These are phyloP conservation scores for Columbina picui DNA, from an alignment of 2,113 vertebrate genomes.

Conservation along the genomic window DNA sequence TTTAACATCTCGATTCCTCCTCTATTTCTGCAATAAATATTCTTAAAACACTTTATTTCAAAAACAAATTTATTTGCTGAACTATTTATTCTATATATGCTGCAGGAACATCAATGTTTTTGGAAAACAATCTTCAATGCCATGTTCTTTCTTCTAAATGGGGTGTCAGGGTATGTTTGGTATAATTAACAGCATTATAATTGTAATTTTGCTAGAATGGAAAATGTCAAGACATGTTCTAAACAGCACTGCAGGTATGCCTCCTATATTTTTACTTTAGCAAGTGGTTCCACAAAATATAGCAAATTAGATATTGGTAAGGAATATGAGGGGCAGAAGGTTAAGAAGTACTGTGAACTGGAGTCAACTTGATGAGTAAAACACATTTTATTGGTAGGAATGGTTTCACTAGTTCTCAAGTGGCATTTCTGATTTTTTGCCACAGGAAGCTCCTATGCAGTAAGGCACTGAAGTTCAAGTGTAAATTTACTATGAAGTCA, in stretches of 20 bases:
- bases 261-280: neutral
- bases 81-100: neutral
- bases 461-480: neutral
- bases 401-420: neutral
- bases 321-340: neutral
- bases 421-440: neutral
- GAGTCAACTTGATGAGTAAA: neutral
- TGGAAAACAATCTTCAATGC: neutral
- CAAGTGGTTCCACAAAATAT: neutral
- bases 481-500: neutral
- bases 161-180: neutral
- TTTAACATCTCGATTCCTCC: neutral
- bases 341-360: neutral
- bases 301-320: neutral
- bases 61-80: slow-evolving; percentile 10
- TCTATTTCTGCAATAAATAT: neutral
- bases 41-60: slow-evolving; percentile 38
- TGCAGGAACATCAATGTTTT: neutral
- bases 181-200: neutral
- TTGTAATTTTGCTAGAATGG: neutral
- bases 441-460: neutral
- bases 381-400: neutral
- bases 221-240: neutral
- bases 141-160: neutral
- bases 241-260: neutral